Base-by-base conservation (phyloP, 2,113 vertebrate species). In the Triplophysa dalaica region DNA sequence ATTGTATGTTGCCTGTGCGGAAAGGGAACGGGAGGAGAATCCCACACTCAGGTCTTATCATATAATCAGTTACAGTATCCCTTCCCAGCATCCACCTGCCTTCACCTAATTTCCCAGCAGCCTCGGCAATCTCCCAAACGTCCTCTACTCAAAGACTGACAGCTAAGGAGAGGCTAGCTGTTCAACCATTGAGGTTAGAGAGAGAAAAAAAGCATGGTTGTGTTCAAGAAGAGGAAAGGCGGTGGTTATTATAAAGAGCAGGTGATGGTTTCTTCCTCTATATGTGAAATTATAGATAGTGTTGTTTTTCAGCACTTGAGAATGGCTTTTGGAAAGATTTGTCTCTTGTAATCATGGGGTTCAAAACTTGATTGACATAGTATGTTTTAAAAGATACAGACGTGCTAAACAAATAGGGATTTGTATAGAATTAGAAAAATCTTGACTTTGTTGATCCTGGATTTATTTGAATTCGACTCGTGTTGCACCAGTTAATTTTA, bases 101-200 rank as follows among this genome's bases (percentile, higher is more conserved):
- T 82, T 13, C 67, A 54, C 58, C 66, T 77, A 70, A 77, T 81
- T 82, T 87, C 72, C 78, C 79, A 84, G 75, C 81, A 81, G 52
- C 79, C 62, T 58, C 26, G 1, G n/a, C 56, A 29, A 63, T 54
- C 60, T 70, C 52, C 12, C 67, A 48, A 26, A 24, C 17, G 24
- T 72, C 66, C 82, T 76, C 33, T 19, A 2, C 58, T 69, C 21
- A 17, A 62, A 26, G 21, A 63, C 61, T 70, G 77, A 84, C 22
- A 67, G 77, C 74, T 52, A 73, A 52, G 13, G 11, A 66, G 72
- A 70, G 61, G 16, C 17, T 65, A n/a, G 50, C 13, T 33, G 50
- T 77, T 62, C 29, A 16, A 74, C 38, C 60, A 69, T 75, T 60
- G 70, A 82, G 69, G 68, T 69, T 63, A 45, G 29, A 58, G 19